A percentile compares a stretch with the other conserved stretches of the same genome.
Evolutionary conservation across 2,113 vertebrate species (phyloP).

Genomic region (Trichomycterus rosablanca): DNA sequence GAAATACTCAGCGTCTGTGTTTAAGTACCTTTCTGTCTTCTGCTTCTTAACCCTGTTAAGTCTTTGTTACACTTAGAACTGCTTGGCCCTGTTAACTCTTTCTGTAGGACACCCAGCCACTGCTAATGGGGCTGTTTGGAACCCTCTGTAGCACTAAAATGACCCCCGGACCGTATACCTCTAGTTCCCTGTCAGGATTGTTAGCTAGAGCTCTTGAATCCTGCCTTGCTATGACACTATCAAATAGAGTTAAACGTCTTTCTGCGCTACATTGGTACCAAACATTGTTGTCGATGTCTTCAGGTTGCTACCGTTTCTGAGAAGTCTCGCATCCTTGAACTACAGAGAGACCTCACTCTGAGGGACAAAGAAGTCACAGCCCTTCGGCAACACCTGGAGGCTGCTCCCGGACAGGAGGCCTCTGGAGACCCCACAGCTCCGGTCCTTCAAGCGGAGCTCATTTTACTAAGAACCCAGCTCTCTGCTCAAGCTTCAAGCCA

Average conservation of each 20-base stretch:
- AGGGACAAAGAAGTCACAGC: constrained; percentile 81
- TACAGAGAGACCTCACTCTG: constrained; percentile 83
- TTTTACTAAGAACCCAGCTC: constrained; percentile 78
- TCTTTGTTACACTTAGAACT: too few species aligned
- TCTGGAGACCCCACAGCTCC: constrained; percentile 67
- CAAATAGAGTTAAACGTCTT: background rate
- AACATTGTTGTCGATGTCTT: constrained; percentile 32
- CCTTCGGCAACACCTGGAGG: constrained; percentile 77
- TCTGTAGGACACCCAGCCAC: too few species aligned
- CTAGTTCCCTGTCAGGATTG: background rate
- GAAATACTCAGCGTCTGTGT: too few species aligned
- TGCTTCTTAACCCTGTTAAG: too few species aligned
- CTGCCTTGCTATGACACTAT: background rate
- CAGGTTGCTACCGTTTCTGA: constrained; percentile 97
- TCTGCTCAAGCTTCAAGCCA: constrained; percentile 66
- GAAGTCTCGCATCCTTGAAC: constrained; percentile 93
- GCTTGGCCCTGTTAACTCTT: background rate
- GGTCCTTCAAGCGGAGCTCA: constrained; percentile 82
- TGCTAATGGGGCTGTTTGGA: background rate
- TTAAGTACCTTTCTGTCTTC: too few species aligned
- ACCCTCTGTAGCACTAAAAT: background rate
- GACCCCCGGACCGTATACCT: background rate
- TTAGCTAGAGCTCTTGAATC: background rate
- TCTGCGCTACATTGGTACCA: too few species aligned
- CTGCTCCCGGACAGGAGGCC: constrained; percentile 67